Evolutionary conservation across 2,888 invertebrate species (phyloP), one percentile per base, ranked within the genome.

Genomic region (Cacoxenus indagator): DNA sequence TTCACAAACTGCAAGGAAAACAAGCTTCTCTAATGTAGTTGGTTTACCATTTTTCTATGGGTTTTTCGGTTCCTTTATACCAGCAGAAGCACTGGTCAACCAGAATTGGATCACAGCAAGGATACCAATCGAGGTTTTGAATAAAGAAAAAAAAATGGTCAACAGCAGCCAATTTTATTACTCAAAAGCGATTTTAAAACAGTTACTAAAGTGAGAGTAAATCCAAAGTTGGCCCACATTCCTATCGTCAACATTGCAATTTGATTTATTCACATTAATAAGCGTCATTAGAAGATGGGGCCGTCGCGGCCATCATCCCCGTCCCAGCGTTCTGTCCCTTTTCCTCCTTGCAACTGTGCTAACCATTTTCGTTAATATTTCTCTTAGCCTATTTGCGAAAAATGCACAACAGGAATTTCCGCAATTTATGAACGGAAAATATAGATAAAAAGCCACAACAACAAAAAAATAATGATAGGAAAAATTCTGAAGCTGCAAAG

Each of bases 371-470:
- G 37, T 14, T 14, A 37, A 37, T 37, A 37, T 37, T 55, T 29
- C 9, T 57, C 29, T 29, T 11, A 26, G 57, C 61, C 61, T 45
- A 24, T 62, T 62, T 62, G 24, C 43, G n/a, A 62, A 26, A 45
- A 62, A 62, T 62, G 70, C 71, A 74, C 71, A 76, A 75, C 71
- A 78, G 83, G 81, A 81, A 81, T 81, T 77, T 78, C 71, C 72
- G 77, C 82, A 81, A 81, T 81, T 81, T 83, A 83, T 82, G 81
- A 76, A 74, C 54, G 59, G 22, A n/a, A 61, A 19, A 61, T n/a
- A 61, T 19, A 61, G 17, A 61, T 26, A 37, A 37, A n/a, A 48
- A 45, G 37, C 61, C 37, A 31, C 22, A 48, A 45, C 67, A 70
- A 74, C 75, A 82, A 83, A 80, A 72, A 76, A 74, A 77, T 75